Evolutionary conservation across 2,888 invertebrate species (phyloP).

Genomic region (Agriopis marginaria): DNA sequence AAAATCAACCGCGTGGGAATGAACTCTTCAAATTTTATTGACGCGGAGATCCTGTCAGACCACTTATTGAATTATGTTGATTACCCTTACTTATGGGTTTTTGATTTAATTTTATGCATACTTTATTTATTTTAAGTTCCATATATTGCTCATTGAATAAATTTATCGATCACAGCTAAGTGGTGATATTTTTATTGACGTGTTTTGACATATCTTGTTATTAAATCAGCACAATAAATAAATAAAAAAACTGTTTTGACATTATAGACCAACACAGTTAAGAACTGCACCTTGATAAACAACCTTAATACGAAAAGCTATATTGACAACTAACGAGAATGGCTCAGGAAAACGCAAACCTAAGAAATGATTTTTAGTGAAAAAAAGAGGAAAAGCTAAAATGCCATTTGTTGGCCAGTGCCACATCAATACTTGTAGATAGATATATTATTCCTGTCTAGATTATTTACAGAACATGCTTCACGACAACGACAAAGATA

Average conservation of each 20-base stretch:
- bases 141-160: constrained; percentile 14
- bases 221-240: not conserved
- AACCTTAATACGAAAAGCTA: too few species aligned
- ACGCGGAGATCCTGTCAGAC: constrained; percentile 42
- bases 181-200: not conserved
- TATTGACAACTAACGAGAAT: too few species aligned
- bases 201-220: not conserved
- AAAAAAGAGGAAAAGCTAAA: too few species aligned
- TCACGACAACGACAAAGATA: not conserved
- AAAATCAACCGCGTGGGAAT: constrained; percentile 49
- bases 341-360: too few species aligned
- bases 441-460: not conserved
- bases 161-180: not conserved
- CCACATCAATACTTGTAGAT: not conserved
- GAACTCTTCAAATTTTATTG: constrained; percentile 43
- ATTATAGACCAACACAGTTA: too few species aligned
- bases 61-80: constrained; percentile 33
- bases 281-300: too few species aligned
- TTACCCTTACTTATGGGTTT: constrained; percentile 4
- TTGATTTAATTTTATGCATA: constrained; percentile 14
- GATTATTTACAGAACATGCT: not conserved
- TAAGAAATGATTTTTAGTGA: too few species aligned
- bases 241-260: not conserved
- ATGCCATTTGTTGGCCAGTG: not conserved
- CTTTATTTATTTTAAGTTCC: constrained; percentile 6